phyloP scores from a whole-genome alignment of 2,113 vertebrate genomes.

The Alethe diademata region DNA sequence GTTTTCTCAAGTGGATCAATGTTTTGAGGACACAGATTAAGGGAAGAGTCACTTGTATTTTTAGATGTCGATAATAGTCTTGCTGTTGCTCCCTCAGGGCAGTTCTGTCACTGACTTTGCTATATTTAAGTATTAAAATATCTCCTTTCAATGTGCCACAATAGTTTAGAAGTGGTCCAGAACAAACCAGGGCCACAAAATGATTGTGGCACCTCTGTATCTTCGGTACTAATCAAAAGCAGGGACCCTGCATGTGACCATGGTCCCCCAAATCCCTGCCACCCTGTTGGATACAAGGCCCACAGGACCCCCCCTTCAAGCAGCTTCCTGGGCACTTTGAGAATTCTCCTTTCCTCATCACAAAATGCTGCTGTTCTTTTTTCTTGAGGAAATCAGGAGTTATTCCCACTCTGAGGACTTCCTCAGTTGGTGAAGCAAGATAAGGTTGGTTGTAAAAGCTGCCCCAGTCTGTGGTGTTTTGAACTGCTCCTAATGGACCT shows the following conservation, averaged over 20 bases:
- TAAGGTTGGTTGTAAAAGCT: neutral
- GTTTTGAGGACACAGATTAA: neutral
- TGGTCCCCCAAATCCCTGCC: neutral
- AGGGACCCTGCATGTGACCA: neutral
- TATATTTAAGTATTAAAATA: neutral
- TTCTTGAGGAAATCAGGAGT: neutral
- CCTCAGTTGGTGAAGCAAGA: neutral
- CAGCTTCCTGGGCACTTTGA: neutral
- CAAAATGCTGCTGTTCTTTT: neutral
- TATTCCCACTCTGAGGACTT: neutral
- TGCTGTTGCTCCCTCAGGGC: rapidly evolving
- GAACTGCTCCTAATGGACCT: neutral
- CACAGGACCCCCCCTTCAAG: neutral
- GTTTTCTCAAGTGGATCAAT: neutral
- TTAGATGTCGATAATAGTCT: neutral
- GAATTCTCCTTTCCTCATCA: neutral
- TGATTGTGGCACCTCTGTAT: neutral
- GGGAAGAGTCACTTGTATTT: neutral
- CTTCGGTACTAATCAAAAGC: neutral
- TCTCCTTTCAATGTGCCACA: neutral
- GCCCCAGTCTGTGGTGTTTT: neutral
- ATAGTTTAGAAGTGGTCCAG: neutral
- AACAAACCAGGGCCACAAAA: neutral
- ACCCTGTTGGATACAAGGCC: neutral
- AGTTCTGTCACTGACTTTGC: neutral